Evolutionary conservation across 2,888 invertebrate genomes (phyloP).

Genomic region (Portevinia maculata): DNA sequence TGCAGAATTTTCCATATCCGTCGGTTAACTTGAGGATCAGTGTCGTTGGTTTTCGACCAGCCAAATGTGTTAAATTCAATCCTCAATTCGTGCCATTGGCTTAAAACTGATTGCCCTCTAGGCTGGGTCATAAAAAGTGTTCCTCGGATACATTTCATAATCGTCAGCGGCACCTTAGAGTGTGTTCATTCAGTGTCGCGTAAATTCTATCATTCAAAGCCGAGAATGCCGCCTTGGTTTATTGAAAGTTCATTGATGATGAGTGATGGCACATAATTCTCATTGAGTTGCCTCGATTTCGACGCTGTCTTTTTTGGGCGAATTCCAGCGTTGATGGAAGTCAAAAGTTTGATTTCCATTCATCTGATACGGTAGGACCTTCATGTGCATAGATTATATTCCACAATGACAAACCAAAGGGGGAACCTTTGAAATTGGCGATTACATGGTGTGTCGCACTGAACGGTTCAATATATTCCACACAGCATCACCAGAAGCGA

Average conservation of each 20-base stretch:
- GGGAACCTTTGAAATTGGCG: too few relatives aligned
- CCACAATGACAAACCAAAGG: conserved; percentile 41
- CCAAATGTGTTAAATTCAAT: conserved; percentile 14
- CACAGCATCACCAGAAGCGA: neutral
- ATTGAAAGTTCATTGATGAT: conserved; percentile 38
- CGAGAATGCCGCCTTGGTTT: conserved; percentile 21
- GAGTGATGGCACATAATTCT: conserved; percentile 54
- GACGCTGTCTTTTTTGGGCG: conserved; percentile 20
- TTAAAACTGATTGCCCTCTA: conserved; percentile 54
- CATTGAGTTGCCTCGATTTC: conserved; percentile 38
- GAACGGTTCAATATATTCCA: conserved; percentile 8
- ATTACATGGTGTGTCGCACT: conserved; percentile 31
- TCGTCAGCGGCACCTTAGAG: conserved; percentile 16
- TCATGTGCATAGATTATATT: too few relatives aligned
- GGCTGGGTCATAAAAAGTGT: conserved; percentile 20
- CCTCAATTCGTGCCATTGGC: conserved; percentile 32
- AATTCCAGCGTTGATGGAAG: conserved; percentile 45
- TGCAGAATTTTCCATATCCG: conserved; percentile 35
- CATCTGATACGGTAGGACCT: conserved; percentile 18
- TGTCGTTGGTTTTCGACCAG: conserved; percentile 35
- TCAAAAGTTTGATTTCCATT: conserved; percentile 52
- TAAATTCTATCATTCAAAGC: conserved; percentile 39
- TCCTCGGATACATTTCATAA: conserved; percentile 24
- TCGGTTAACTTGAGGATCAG: conserved; percentile 49
- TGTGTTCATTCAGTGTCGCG: conserved; percentile 8